Base-by-base conservation (phyloP, 2,113 vertebrate species). In the Dromaius novaehollandiae region DNA sequence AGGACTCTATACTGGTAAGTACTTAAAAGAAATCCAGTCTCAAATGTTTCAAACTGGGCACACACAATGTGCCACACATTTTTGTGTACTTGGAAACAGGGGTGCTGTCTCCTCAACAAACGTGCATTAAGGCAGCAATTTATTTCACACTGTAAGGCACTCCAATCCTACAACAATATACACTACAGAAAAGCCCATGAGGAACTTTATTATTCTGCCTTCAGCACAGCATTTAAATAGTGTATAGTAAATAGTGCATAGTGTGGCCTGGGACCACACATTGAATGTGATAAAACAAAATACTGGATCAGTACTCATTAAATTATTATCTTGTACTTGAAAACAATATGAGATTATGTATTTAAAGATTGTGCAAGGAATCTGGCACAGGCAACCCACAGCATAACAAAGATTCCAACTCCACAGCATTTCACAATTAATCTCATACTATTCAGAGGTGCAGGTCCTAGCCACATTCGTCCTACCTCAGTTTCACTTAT, bases 121-220 rank as follows among this genome's bases (percentile, higher is more conserved):
- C 26, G n/a, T 3, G 44, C 63, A 61, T 82, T 88, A 79, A 91
- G 79, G 75, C 82, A 55, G 82, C 75, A 74, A 94, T 88, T 91
- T 91, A 86, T 88, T 96, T 95, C 77, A 68, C 63, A 65, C 32
- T 50, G 79, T 89, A 88, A 91, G 50, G 93, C 75, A 50, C 75
- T 91, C 63, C 82, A 82, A 61, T 94, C 73, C 88, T 82, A n/a
- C 60, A 13, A 9, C 86, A 89, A 75, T 68, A 55, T 93, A 36
- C 69, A 64, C 64, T 85, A 74, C 42, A 93, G 79, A 91, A 86
- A 94, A 92, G 82, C 71, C 86, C 79, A 71, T 42, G 71, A 93
- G 85, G 46, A 95, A 94, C 46, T 90, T 86, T 93, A 91, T 93
- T 93, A 80, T 88, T 90, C 82, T 74, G 58, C 64, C 86, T 94